These are phyloP conservation scores for Heliconius sara DNA, from an alignment of 2,888 invertebrate genomes.

Conservation along the genomic window DNA sequence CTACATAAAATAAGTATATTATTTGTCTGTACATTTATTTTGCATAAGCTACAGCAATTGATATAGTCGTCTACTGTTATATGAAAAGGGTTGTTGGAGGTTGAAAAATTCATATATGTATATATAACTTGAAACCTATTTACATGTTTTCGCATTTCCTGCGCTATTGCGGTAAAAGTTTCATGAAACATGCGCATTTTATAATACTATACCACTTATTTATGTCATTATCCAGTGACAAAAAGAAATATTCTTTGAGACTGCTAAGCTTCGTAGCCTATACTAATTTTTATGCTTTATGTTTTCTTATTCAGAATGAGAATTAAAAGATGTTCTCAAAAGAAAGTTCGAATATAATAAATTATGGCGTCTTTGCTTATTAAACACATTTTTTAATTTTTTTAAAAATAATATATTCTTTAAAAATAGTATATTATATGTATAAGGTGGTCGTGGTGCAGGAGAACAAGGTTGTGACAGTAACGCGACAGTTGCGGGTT, in stretches of 20 bases:
- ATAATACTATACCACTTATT: neutral
- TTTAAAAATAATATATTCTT: no score
- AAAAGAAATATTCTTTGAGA: constrained; percentile 7
- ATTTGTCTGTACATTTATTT: constrained; percentile 3
- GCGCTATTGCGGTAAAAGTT: constrained; percentile 42
- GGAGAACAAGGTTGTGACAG: no score
- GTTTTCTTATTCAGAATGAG: neutral
- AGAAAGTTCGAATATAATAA: no score
- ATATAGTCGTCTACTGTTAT: constrained; percentile 10
- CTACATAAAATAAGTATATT: neutral
- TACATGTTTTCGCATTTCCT: constrained; percentile 41
- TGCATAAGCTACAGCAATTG: constrained; percentile 28
- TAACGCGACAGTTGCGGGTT: no score
- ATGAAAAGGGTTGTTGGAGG: constrained; percentile 49
- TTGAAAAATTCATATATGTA: constrained; percentile 68
- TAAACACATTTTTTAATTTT: no score
- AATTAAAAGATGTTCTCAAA: neutral
- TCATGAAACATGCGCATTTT: constrained; percentile 28
- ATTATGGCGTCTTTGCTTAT: no score
- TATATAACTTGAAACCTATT: constrained; percentile 65
- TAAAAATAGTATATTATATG: no score
- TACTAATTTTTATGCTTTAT: neutral
- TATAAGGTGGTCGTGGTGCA: no score
- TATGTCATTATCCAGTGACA: constrained; percentile 10
- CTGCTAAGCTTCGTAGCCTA: constrained; percentile 8